Evolutionary conservation across 2,113 vertebrate species (phyloP).

Genomic region (Rattus rattus): DNA sequence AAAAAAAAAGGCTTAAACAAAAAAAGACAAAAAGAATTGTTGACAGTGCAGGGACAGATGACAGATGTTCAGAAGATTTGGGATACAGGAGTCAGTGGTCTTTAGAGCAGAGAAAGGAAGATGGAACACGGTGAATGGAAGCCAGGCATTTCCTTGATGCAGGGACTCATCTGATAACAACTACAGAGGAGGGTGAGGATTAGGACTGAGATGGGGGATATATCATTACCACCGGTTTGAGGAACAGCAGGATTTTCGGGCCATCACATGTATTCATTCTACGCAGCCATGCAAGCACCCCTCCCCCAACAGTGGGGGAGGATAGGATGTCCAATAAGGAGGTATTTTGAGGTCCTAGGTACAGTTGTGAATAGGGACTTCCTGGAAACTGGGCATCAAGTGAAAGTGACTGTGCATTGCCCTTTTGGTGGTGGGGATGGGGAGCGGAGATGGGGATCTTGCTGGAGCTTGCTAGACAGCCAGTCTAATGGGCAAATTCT

Average conservation of each 20-base stretch:
- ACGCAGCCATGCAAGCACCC: background rate
- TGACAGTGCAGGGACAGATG: background rate
- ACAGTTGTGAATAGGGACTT: background rate
- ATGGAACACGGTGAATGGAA: background rate
- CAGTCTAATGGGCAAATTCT: background rate
- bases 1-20: background rate
- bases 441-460: background rate
- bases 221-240: background rate
- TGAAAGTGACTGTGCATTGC: background rate
- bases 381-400: background rate
- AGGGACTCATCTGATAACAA: background rate
- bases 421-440: background rate
- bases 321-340: background rate
- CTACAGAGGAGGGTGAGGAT: background rate
- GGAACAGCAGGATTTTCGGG: background rate
- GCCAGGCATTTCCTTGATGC: background rate
- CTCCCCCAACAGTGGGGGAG: background rate
- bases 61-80: conserved; percentile 15
- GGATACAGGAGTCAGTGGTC: conserved; percentile 15
- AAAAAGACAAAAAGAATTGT: conserved; percentile 49
- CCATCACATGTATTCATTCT: background rate
- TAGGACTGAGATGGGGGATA: background rate
- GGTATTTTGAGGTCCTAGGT: background rate
- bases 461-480: background rate
- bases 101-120: background rate